These are phyloP conservation scores for Acinonyx jubatus DNA, from an alignment of 2,113 vertebrate genomes.

Conservation along the genomic window DNA sequence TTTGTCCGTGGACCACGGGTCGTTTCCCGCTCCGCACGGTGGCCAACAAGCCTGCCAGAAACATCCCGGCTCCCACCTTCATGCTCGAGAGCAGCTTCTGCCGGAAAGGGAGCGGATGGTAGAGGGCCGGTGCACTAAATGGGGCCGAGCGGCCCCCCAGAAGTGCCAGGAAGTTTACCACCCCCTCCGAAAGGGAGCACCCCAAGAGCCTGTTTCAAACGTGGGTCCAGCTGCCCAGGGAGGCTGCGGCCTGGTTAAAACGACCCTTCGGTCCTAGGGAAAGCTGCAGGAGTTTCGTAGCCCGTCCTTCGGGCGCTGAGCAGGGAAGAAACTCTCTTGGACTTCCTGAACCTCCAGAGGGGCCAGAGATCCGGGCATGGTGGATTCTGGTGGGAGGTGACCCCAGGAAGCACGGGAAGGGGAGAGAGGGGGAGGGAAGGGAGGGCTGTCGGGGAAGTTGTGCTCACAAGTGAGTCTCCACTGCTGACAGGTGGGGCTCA, in stretches of 20 bases:
- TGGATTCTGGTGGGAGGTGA: background rate
- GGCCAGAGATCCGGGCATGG: background rate
- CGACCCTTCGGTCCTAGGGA: background rate
- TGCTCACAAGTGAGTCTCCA: fast-evolving
- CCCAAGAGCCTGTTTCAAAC: background rate
- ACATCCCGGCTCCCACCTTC: background rate
- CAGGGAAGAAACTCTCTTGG: background rate
- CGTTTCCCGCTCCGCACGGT: background rate
- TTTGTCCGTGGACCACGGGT: background rate
- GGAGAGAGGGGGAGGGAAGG: background rate
- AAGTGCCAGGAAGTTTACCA: background rate
- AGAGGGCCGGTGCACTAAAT: no score
- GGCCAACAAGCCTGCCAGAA: background rate
- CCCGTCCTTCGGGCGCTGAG: background rate
- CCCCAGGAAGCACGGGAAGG: background rate
- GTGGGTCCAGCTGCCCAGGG: background rate
- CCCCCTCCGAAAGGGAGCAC: background rate
- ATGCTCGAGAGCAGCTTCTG: background rate
- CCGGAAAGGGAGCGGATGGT: background rate
- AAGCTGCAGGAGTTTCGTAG: background rate
- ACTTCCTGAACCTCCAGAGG: background rate
- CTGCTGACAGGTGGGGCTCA: background rate
- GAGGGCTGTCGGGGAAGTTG: background rate
- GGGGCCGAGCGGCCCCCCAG: background rate
- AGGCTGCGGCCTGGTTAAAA: background rate